These are phyloP conservation scores for Chrysina gloriosa DNA, from an alignment of 2,888 invertebrate species.

Conservation along the genomic window DNA sequence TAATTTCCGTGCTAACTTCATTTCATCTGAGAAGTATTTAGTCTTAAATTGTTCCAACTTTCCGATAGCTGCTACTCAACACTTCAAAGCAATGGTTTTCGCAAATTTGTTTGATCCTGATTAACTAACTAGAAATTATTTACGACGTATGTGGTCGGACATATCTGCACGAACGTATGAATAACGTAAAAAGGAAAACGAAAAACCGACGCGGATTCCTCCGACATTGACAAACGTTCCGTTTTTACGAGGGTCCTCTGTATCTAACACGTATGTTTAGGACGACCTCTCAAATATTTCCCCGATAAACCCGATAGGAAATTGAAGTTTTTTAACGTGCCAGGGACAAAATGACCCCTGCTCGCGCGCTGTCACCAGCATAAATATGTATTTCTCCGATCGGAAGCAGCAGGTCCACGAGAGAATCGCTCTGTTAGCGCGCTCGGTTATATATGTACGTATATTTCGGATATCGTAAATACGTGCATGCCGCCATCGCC, in stretches of 20 bases:
- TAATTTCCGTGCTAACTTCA: too few relatives aligned
- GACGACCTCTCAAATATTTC: slow-evolving; percentile 26
- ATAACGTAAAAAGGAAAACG: neutral
- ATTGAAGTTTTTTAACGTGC: slow-evolving; percentile 33
- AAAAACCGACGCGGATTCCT: neutral
- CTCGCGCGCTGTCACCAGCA: slow-evolving; percentile 27
- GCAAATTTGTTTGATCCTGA: too few relatives aligned
- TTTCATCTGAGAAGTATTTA: too few relatives aligned
- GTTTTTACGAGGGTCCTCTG: slow-evolving; percentile 5
- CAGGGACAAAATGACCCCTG: slow-evolving; percentile 32
- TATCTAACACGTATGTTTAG: slow-evolving; percentile 7
- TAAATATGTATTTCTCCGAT: slow-evolving; percentile 35
- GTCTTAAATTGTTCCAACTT: too few relatives aligned
- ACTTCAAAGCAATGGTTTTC: too few relatives aligned
- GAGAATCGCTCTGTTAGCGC: slow-evolving; percentile 22
- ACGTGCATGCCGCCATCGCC: neutral
- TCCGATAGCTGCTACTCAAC: too few relatives aligned
- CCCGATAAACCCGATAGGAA: slow-evolving; percentile 28
- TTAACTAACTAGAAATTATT: too few relatives aligned
- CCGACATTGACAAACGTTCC: slow-evolving; percentile 8
- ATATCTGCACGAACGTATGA: neutral
- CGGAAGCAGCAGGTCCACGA: slow-evolving; percentile 25
- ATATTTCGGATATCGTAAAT: slow-evolving; percentile 33
- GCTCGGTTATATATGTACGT: neutral
- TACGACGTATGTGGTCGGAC: too few relatives aligned